Evolutionary conservation across 2,888 invertebrate species (phyloP), one percentile per base, ranked within the genome.

Genomic region (Thecocarcelia acutangulata): DNA sequence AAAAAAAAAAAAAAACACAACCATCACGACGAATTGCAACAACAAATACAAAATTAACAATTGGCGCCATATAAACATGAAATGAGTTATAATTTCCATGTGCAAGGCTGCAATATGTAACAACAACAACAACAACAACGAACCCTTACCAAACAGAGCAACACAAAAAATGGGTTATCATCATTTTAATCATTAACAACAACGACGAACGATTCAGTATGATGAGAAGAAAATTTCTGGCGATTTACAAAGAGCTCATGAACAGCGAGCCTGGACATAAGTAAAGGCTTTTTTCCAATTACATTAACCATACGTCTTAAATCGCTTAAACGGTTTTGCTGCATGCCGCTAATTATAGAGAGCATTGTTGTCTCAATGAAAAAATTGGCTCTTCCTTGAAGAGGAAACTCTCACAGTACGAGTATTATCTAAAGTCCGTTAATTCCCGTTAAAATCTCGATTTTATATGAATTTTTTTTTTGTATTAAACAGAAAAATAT

Each of bases 51-150:
- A 33, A 48, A 63, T 59, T 74, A 80, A 70, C 80, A 68, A 80
- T 76, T 76, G 80, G 80, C 80, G 70, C 66, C 80, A 86, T 86
- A 87, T 85, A 87, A 88, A 66, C 66, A 52, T 50, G 19, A 75
- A 75, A 61, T 76, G 75, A 76, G 68, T 61, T 59, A 72, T 72
- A 72, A 64, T 52, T 40, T 50, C 50, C 77, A 70, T 48, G 40
- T 48, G 46, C 24, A 56, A 48, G 21, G 59, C 50, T 48, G 44
- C 33, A 33, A 33, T 78, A 42, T 50, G 40, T 15, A 59, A 21
- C 50, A 37, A 33, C 2, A 64, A 21, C 1, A n/a, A n/a, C 15
- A 42, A 12, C 3, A 42, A 15, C 40, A 1, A 33, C 8, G 17
- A 17, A 17, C 9, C 42, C 33, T n/a, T n/a, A n/a, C n/a, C n/a